Evolutionary conservation across 2,888 invertebrate species (phyloP).

Genomic region (Gasteruption jaculator): DNA sequence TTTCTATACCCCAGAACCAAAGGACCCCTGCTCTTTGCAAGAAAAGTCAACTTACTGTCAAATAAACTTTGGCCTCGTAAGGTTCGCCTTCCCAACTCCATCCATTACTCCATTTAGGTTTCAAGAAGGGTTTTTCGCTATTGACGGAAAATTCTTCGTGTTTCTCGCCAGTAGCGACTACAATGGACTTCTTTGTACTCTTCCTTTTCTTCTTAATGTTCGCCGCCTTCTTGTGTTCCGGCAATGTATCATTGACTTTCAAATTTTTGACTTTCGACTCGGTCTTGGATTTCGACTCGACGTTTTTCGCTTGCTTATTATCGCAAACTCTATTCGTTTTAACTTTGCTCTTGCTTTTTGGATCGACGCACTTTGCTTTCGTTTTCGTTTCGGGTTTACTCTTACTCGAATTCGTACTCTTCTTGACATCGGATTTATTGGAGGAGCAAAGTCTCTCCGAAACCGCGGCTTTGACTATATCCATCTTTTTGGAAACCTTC

Average conservation of each 20-base stretch:
- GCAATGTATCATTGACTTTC: slow-evolving; percentile 15
- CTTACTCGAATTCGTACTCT: slow-evolving; percentile 25
- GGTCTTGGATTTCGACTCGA: slow-evolving; percentile 21
- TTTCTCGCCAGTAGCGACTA: slow-evolving; percentile 48
- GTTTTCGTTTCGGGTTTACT: slow-evolving; percentile 19
- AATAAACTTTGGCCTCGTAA: slow-evolving; percentile 77
- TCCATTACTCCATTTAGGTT: slow-evolving; percentile 82
- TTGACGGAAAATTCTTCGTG: slow-evolving; percentile 36
- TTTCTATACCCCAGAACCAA: not conserved
- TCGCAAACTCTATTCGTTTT: too few relatives aligned
- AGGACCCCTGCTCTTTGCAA: not conserved
- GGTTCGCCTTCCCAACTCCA: slow-evolving; percentile 89
- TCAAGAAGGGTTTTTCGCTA: slow-evolving; percentile 52
- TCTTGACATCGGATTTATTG: slow-evolving; percentile 15
- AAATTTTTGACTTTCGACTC: slow-evolving; percentile 18
- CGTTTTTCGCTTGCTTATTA: slow-evolving; percentile 22
- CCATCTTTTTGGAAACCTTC: slow-evolving; percentile 52
- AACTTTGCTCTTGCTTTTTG: slow-evolving; percentile 15
- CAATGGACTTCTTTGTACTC: slow-evolving; percentile 47
- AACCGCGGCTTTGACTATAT: slow-evolving; percentile 40
- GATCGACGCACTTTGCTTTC: slow-evolving; percentile 16
- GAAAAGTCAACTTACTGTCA: slow-evolving; percentile 66
- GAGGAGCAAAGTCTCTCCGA: slow-evolving; percentile 23
- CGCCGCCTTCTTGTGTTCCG: slow-evolving; percentile 24
- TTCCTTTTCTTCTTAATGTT: slow-evolving; percentile 47